Conservation (phyloP, 2,888 invertebrate genomes). For the Plebejus argus region DNA sequence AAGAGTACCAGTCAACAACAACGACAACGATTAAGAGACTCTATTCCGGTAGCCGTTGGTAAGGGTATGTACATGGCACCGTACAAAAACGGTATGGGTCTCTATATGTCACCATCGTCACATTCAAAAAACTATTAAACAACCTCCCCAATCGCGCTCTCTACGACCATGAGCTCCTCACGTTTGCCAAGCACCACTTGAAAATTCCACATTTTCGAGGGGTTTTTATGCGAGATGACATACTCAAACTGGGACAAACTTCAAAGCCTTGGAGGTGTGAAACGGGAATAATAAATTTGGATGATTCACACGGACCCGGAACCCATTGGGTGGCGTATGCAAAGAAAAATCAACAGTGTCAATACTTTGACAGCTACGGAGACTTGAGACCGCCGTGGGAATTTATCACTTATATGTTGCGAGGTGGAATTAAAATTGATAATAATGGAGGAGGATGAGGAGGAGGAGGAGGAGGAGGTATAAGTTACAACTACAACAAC, state of each 20-base stretch:
- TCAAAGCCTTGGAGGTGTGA: conserved; percentile 34
- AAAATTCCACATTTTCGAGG: conserved; percentile 41
- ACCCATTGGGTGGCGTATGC: conserved; percentile 34
- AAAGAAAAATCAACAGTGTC: conserved; percentile 31
- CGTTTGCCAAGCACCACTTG: background rate
- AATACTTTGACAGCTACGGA: conserved; percentile 36
- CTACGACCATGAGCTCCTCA: background rate
- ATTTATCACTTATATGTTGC: conserved; percentile 29
- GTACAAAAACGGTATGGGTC: conserved; percentile 13
- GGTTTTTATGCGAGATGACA: conserved; percentile 41
- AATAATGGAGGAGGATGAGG: too few species aligned
- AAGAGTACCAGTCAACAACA: too few species aligned
- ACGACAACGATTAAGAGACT: too few species aligned
- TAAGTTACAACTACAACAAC: conserved; percentile 33
- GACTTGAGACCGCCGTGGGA: conserved; percentile 34
- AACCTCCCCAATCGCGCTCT: conserved; percentile 16
- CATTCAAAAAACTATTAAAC: conserved; percentile 9
- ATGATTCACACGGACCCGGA: conserved; percentile 37
- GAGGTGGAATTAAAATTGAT: too few species aligned
- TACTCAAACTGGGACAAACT: conserved; percentile 39
- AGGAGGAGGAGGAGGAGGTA: too few species aligned
- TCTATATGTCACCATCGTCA: too few species aligned
- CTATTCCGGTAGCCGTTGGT: too few species aligned
- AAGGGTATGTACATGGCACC: background rate
- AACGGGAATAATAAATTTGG: conserved; percentile 34